Conservation (phyloP, 2,113 vertebrate genomes). For the Benitochromis conjunctus region DNA sequence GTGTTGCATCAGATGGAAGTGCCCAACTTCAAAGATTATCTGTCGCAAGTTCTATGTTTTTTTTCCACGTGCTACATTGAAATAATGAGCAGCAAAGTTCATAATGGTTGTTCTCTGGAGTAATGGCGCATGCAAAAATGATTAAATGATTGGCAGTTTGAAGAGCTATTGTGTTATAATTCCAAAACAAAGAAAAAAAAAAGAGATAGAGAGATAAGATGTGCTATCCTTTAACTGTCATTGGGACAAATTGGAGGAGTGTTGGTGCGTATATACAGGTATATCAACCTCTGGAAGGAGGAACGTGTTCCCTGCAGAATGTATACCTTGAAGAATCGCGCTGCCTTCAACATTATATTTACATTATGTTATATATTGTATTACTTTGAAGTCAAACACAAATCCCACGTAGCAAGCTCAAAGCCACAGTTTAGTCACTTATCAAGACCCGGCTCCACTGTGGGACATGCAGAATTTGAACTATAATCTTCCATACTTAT, state of each 20-base stretch:
- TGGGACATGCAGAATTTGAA: not conserved
- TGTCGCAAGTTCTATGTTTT: not conserved
- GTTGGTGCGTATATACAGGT: not conserved
- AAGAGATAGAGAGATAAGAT: not conserved
- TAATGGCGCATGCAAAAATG: not conserved
- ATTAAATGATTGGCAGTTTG: not conserved
- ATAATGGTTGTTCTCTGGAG: not conserved
- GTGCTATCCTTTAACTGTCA: not conserved
- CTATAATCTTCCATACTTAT: not conserved
- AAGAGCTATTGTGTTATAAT: not conserved
- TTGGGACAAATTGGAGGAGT: not conserved
- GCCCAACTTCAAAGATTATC: conserved; percentile 35
- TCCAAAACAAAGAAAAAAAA: not conserved
- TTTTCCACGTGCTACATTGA: not conserved
- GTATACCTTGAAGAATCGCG: accelerated
- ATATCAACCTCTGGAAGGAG: not conserved
- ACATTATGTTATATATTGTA: not conserved
- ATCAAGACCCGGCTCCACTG: not conserved
- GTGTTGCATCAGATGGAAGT: conserved; percentile 47
- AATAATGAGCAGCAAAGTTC: conserved; percentile 14
- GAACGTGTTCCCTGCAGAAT: not conserved
- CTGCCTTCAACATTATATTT: not conserved
- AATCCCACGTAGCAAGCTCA: not conserved
- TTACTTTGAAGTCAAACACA: not conserved
- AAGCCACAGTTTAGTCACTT: not conserved